Percentiles rank a stretch among this genome's conserved stretches.
Conservation (phyloP, 2,113 vertebrate species). For the Athene noctua region DNA sequence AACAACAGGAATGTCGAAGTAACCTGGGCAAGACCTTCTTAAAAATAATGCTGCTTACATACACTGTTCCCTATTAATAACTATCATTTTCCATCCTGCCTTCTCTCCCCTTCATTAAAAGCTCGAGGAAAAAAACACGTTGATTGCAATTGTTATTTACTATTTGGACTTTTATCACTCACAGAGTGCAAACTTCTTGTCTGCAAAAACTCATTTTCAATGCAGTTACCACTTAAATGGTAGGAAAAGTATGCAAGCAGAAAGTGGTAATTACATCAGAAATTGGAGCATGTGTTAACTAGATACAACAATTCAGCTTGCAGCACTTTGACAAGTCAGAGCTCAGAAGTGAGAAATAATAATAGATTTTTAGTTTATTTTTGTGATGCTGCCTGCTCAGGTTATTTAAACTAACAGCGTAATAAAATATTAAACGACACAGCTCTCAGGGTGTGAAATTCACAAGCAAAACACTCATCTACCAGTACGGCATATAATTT, state of each 20-base stretch:
- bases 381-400: slow-evolving; percentile 40
- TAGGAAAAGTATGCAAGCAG: neutral
- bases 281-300: slow-evolving; percentile 52
- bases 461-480: slow-evolving; percentile 49
- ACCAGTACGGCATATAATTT: slow-evolving; percentile 31
- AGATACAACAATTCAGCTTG: slow-evolving; percentile 49
- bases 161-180: neutral
- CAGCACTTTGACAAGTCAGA: slow-evolving; percentile 35
- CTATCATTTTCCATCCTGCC: neutral
- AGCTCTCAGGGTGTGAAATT: slow-evolving; percentile 61
- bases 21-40: neutral
- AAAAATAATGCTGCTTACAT: neutral
- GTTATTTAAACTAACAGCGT: slow-evolving; percentile 28
- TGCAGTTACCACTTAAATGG: neutral
- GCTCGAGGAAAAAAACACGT: neutral
- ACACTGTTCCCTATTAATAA: neutral
- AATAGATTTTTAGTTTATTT: slow-evolving; percentile 56
- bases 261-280: slow-evolving; percentile 50
- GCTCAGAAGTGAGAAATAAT: slow-evolving; percentile 32
- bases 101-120: neutral
- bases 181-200: neutral
- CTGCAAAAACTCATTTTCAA: slow-evolving; percentile 6
- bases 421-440: slow-evolving; percentile 63
- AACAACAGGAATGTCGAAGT: neutral
- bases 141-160: neutral